Base-by-base conservation (phyloP, 1,140 invertebrate species). In the Drosophila leontia region DNA sequence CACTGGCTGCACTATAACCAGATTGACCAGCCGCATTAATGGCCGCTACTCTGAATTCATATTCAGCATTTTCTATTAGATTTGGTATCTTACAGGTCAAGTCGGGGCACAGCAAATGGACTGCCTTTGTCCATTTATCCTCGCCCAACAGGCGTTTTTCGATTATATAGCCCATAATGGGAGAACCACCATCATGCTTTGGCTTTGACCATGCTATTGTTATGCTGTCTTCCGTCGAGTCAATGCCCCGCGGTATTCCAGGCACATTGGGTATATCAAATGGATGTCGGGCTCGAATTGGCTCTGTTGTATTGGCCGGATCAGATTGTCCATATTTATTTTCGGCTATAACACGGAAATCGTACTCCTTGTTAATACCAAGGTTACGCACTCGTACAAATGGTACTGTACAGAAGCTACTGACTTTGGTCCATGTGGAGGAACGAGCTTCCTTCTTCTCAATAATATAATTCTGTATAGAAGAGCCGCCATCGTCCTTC, bases 311-410 rank as follows among this genome's bases (percentile, higher is more conserved):
- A 37, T 95, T 95, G 11, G 96, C 96, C 8, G 98, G 98, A 78
- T 99, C 98, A 32, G 98, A 99, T 63, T 97, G 96, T 42, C 99
- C 99, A 88, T 99, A 98, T 86, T 98, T 96, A 93, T 99, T 99
- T 93, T 99, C 99, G 59, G 99, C 99, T 94, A 98, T 96, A 3
- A 99, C 98, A 67, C 98, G 95, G 95, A 99, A 99, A 79, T 99
- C 98, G 92, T 99, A 99, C 37, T 97, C 96, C 74, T 95, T 95
- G 41, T 98, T 98, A 23, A 99, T 96, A 3, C 95, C 96, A 32
- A 99, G 93, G 92, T 99, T 99, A 51, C 98, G 95, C 17, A 99
- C 97, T 51, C 98, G 95, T 50, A 97, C 95, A 93, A 97, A 96
- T 87, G 98, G 96, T 58, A 97, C 96, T 8, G 97, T 97, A 32